Conservation (phyloP, 2,113 vertebrate genomes). For the Sitta europaea region DNA sequence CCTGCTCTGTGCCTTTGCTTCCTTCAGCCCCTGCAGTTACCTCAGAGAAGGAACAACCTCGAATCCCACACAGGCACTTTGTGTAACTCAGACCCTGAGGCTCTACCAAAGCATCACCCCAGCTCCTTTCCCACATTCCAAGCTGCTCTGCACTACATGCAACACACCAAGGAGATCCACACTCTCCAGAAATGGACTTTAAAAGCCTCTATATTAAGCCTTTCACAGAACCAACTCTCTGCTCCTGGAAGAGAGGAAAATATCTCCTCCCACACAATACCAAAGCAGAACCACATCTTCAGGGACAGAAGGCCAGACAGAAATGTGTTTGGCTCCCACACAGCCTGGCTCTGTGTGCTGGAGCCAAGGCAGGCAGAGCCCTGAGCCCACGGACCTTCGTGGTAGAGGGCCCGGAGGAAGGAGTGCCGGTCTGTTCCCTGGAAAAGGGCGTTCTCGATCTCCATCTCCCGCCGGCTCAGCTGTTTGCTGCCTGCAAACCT, state of each 20-base stretch:
- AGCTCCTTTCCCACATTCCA: accelerated
- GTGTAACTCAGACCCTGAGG: background rate
- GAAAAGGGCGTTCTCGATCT: constrained; percentile 92
- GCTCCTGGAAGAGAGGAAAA: background rate
- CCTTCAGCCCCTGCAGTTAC: background rate
- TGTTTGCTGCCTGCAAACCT: constrained; percentile 87
- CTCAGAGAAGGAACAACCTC: background rate
- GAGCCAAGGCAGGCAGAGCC: background rate
- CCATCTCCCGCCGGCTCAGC: constrained; percentile 91
- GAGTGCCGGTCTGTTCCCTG: constrained; percentile 85
- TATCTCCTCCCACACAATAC: background rate
- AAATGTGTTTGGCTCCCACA: background rate
- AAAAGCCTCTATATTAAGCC: background rate
- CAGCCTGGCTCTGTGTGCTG: background rate
- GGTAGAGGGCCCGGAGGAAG: constrained; percentile 89
- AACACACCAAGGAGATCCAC: background rate
- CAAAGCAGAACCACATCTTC: background rate
- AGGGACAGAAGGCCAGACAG: background rate
- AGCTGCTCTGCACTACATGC: background rate
- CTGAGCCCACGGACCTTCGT: constrained; percentile 75
- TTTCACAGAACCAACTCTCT: background rate
- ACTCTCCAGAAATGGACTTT: background rate
- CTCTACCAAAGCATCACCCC: background rate
- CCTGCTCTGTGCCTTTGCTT: background rate
- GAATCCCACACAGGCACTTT: background rate